A percentile compares a stretch with the other conserved stretches of the same genome.
Conservation (phyloP, 2,113 vertebrate species). For the Mirza zaza region DNA sequence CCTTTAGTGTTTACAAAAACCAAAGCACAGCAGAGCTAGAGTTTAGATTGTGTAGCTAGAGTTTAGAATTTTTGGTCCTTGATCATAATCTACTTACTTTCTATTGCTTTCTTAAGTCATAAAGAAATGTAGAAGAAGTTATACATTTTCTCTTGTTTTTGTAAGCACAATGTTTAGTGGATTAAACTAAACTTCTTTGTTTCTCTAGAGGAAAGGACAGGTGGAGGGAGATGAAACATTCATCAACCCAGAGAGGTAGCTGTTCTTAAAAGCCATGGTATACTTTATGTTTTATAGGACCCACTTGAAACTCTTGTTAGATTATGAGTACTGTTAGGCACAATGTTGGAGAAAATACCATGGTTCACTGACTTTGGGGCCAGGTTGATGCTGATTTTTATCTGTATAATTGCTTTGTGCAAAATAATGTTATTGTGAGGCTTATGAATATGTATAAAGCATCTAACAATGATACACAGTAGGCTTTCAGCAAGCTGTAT, state of each 20-base stretch:
- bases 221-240: neutral
- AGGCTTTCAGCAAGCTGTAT: neutral
- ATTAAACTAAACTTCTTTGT: neutral
- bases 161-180: neutral
- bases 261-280: neutral
- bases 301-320: neutral
- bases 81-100: neutral
- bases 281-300: neutral
- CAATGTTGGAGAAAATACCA: neutral
- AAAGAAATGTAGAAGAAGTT: neutral
- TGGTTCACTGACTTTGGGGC: neutral
- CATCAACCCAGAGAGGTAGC: neutral
- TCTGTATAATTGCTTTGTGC: neutral
- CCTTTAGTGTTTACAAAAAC: neutral
- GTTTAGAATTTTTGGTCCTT: neutral
- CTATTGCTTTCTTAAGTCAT: neutral
- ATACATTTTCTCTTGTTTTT: neutral
- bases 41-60: neutral
- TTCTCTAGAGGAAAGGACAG: neutral
- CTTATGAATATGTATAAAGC: neutral
- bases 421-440: neutral
- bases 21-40: neutral
- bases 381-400: neutral
- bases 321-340: neutral
- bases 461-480: neutral